Conservation (phyloP, 2,888 invertebrate genomes). For the Orthonychiurus folsomi region DNA sequence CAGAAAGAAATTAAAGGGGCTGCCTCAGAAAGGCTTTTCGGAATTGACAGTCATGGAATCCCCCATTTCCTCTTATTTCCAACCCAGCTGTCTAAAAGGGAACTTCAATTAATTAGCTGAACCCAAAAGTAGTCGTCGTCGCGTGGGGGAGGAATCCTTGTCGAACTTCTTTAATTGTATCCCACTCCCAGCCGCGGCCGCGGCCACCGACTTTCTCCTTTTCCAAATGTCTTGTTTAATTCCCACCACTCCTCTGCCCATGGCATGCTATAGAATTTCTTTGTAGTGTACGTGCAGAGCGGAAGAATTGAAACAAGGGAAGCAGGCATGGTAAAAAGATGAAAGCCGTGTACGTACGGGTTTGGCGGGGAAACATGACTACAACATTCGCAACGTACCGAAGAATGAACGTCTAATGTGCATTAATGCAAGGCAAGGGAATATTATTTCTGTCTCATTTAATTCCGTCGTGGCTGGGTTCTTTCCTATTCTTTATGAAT, state of each 20-base stretch:
- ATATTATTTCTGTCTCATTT: constrained; percentile 1
- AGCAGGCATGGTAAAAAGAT: neutral
- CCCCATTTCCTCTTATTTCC: neutral
- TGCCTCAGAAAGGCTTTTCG: neutral
- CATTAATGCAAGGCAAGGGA: too few species aligned
- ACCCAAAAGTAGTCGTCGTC: neutral
- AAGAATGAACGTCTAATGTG: too few species aligned
- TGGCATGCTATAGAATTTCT: constrained; percentile 1
- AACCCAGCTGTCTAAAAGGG: neutral
- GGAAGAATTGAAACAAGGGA: neutral
- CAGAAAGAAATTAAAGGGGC: neutral
- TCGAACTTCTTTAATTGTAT: neutral
- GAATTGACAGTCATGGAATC: neutral
- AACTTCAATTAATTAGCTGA: neutral
- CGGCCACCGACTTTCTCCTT: neutral
- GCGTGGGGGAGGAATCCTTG: neutral
- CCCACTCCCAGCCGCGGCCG: too few species aligned
- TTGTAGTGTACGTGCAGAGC: neutral
- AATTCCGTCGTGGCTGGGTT: neutral
- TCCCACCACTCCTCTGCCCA: neutral
- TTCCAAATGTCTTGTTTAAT: constrained; percentile 1
- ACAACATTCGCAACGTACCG: too few species aligned
- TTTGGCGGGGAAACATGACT: too few species aligned
- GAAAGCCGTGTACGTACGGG: neutral
- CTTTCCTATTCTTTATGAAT: neutral